A percentile compares a stretch with the other conserved stretches of the same genome.
Evolutionary conservation across 2,797 vertebrate species (phyloP).

Genomic region (Acrossocheilus wenchowensis): DNA sequence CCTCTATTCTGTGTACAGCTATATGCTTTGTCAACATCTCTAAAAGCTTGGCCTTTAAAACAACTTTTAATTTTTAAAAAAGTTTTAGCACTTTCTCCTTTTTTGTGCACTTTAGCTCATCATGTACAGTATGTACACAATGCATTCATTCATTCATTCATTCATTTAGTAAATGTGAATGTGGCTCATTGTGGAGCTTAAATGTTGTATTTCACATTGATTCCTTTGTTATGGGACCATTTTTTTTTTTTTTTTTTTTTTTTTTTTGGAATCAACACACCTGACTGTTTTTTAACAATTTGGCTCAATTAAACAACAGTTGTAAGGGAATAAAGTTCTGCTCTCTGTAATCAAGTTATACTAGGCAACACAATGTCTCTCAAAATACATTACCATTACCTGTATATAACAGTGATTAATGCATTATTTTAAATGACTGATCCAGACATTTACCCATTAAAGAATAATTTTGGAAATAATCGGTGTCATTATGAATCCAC

Average conservation of each 20-base stretch:
- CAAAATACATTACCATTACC: neutral
- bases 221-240: no score
- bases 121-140: neutral
- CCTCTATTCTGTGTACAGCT: neutral
- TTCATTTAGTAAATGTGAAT: neutral
- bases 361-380: neutral
- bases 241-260: no score
- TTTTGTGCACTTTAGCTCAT: neutral
- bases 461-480: neutral
- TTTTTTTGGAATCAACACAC: no score
- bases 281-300: no score
- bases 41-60: neutral
- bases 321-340: neutral
- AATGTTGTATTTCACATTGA: neutral
- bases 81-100: neutral
- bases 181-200: neutral
- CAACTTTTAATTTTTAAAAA: neutral
- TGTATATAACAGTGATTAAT: neutral
- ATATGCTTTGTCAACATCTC: neutral
- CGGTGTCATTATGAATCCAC: neutral
- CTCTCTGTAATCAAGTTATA: neutral
- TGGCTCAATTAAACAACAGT: neutral
- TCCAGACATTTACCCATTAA: neutral
- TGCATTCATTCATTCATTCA: neutral
- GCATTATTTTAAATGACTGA: neutral